These are phyloP conservation scores for Garra rufa DNA, from an alignment of 2,113 vertebrate genomes.

Conservation along the genomic window DNA sequence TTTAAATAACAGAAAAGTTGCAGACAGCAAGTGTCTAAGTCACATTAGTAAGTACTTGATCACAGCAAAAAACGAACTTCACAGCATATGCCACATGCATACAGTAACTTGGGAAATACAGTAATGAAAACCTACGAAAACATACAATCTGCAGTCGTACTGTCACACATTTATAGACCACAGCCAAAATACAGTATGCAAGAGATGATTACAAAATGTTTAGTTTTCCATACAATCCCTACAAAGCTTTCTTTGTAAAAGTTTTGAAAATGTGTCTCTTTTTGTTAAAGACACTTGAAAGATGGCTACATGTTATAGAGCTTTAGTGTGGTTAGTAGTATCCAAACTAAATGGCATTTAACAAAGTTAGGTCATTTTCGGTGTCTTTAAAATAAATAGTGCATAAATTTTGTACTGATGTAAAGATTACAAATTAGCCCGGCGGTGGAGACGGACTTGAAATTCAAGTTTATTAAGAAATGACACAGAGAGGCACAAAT, in stretches of 20 bases:
- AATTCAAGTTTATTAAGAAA: not conserved
- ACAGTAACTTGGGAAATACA: constrained; percentile 27
- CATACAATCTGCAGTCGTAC: constrained; percentile 10
- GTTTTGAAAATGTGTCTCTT: not conserved
- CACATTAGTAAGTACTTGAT: constrained; percentile 18
- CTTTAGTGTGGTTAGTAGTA: constrained; percentile 12
- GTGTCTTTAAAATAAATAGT: not conserved
- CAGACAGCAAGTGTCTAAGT: constrained; percentile 31
- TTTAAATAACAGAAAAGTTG: constrained; percentile 13
- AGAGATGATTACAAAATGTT: not conserved
- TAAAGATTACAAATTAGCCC: not conserved
- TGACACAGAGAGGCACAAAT: not conserved
- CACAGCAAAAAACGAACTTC: constrained; percentile 17
- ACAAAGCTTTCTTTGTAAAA: not conserved
- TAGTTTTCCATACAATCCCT: not conserved
- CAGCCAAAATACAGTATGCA: constrained; percentile 8
- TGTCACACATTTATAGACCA: not conserved
- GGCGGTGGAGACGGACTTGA: not conserved
- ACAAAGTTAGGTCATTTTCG: not conserved
- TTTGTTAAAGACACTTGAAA: not conserved
- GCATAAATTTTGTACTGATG: not conserved
- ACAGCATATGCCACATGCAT: constrained; percentile 30
- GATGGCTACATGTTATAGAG: not conserved
- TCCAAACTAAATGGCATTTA: not conserved
- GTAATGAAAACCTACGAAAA: constrained; percentile 25